Base-by-base conservation (phyloP, 1,140 invertebrate species). In the Gryllus bimaculatus region DNA sequence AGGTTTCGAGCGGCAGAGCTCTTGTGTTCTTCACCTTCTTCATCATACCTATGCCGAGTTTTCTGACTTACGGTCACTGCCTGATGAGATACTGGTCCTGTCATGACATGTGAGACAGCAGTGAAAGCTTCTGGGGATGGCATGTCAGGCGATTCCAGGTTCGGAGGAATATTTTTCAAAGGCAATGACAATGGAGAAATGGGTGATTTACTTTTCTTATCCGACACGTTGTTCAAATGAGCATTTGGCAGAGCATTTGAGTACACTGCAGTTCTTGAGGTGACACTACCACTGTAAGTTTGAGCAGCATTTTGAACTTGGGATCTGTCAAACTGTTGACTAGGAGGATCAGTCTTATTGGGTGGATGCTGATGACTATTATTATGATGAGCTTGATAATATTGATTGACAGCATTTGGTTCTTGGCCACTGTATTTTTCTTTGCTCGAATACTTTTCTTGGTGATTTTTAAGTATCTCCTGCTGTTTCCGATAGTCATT, bases 41-140 rank as follows among this genome's bases (percentile, higher is more conserved):
- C 83, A 74, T 86, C 83, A 80, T 85, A 82, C 78, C 81, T 85
- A 85, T 86, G 86, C 39, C 86, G 86, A 66, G 84, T 85, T 78
- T 87, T 87, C 78, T 89, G 87, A 49, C 86, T 87, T 77, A 87
- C 88, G 75, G 89, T 88, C 48, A 88, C 89, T 8, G 91, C 91
- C 73, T 89, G 87, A 81, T 91, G 90, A 54, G 88, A 86, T 47
- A 90, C 87, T 0, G 91, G 91, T 7, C 88, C 90, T 18, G 87
- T 86, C 91, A 92, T 92, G 8, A 92, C 90, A 81, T 88, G 89
- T 78, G 89, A 89, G 79, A 90, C 89, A 8, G 89, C 89, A 39
- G 86, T 80, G 26, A 80, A 76, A 8, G 47, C 77, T 80, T 80
- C 80, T 39, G 80, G 80, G n/a, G 78, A 79, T 18, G 73, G 73